These are phyloP conservation scores for Aphodius sticticus DNA, from an alignment of 2,888 invertebrate genomes.

Conservation along the genomic window DNA sequence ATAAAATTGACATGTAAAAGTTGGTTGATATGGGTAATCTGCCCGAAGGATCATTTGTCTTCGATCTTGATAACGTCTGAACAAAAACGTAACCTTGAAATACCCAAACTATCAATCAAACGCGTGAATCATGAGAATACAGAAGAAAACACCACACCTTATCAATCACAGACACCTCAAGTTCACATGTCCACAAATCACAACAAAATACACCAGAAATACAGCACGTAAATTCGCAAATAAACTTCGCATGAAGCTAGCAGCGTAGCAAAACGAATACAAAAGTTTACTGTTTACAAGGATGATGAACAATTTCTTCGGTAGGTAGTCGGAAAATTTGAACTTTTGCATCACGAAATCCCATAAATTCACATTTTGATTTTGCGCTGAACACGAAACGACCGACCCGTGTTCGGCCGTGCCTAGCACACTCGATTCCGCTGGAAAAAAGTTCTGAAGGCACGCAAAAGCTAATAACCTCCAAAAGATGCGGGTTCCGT, in stretches of 20 bases:
- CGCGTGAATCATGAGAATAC: neutral
- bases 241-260: neutral
- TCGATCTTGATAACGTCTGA: neutral
- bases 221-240: neutral
- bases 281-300: neutral
- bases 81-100: neutral
- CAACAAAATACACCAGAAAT: neutral
- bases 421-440: neutral
- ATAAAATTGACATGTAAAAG: too few species aligned
- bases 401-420: neutral
- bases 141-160: neutral
- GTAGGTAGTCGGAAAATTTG: neutral
- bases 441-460: neutral
- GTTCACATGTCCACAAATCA: neutral
- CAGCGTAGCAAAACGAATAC: neutral
- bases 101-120: neutral
- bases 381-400: neutral
- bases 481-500: neutral
- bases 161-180: neutral
- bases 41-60: too few species aligned
- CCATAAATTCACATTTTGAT: neutral
- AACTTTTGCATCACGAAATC: neutral
- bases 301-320: neutral
- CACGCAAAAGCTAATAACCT: conserved; percentile 4
- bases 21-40: too few species aligned